Evolutionary conservation across 1,140 invertebrate genomes (phyloP), one percentile per base, ranked within the genome.

Genomic region (Eumaeus atala): DNA sequence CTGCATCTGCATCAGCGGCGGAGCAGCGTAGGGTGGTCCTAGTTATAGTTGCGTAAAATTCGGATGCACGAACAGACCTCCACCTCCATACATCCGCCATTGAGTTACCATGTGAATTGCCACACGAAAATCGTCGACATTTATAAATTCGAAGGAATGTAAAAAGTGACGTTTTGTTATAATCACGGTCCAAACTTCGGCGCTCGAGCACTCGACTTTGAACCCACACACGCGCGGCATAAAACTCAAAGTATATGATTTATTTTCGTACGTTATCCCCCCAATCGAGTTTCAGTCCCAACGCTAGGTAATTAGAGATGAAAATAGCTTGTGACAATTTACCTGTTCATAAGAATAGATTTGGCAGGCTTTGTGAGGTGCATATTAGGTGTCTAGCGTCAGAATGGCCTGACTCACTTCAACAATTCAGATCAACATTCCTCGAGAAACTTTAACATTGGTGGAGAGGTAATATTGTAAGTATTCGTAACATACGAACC

Each of bases 351-450:
- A 60, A 64, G 54, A 64, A 64, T 64, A 64, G 62, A 64, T 21
- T 64, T 64, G 58, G 62, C 58, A 64, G 40, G 38, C 40, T 42
- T 34, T 58, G 67, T 62, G 64, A 67, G 66, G 60, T 68, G 59
- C 62, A 67, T 67, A 72, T 67, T 67, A 58, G 63, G 67, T 68
- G 62, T 64, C 67, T 70, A 61, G 57, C 64, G 52, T 55, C 40
- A 60, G 56, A 37, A 54, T 38, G 51, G 49, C 36, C 57, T 72
- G 70, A 74, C 56, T 71, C 68, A 71, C 10, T 18, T 12, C 18
- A 48, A 48, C 47, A 18, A 18, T 48, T 48, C 18, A 18, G 47
- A 28, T 18, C 11, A 28, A 48, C 47, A 48, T 48, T 48, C 47
- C 47, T 48, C 16, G 10, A 38, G 37, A 38, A 38, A 38, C 9